Evolutionary conservation across 2,797 vertebrate species (phyloP), one percentile per base, ranked within the genome.

Genomic region (Eospalax fontanierii): DNA sequence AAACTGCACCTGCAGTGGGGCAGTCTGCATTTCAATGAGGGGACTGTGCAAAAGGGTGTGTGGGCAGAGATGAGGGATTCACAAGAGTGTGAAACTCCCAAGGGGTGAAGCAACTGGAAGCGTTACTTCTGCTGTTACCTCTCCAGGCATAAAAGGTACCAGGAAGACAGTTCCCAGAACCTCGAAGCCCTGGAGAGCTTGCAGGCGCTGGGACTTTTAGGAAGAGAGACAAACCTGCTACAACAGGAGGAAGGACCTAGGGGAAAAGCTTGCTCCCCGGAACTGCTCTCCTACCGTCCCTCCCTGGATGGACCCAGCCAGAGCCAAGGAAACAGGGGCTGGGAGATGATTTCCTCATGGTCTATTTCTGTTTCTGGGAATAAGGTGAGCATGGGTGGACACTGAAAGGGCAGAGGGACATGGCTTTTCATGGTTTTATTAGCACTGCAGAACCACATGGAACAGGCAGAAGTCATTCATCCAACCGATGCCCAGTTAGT

Each of bases 1-100:
- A 35, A 71, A 30, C 12, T 8, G 74, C 0, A 0, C 12, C 1
- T 46, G 50, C n/a, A 28, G 0, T 18, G 12, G 22, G 6, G 40
- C 1, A 3, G 26, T 2, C 3, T 6, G 78, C 18, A 16, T 74
- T n/a, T 59, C 12, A 81, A 11, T 26, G 40, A 85, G 71, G 30
- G 30, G 18, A 33, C 50, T 19, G 15, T 78, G 33, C 9, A 10
- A 11, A 33, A 26, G 50, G 40, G 4, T 12, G 2, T 16, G 6
- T 24, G 61, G 30, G 9, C 38, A 30, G 30, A 11, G 16, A 54
- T 24, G 24, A 33, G n/a, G 57, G 9, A 21, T n/a, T 57, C 24
- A 71, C 35, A 33, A 54, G 38, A 24, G 18, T 65, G 35, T 2
- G 0, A 79, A 12, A 19, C 12, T 33, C 6, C 30, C 54, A 10